phyloP scores from a whole-genome alignment of 1,140 invertebrate species.

The Aphelenchoides besseyi region DNA sequence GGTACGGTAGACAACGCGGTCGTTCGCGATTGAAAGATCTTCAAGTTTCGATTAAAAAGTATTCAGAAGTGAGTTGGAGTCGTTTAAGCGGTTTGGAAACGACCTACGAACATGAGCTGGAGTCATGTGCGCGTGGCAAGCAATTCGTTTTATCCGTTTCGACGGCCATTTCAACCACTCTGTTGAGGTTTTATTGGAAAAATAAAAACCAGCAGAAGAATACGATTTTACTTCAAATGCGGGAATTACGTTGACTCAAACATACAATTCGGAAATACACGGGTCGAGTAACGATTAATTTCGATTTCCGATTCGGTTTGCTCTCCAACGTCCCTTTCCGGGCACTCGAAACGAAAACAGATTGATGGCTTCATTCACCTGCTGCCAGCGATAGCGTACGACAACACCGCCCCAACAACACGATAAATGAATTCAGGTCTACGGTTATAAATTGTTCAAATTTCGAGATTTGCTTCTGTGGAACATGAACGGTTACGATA shows the following conservation, averaged over 20 bases:
- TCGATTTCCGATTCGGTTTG: constrained; percentile 2
- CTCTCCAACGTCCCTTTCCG: too few species aligned
- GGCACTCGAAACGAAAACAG: background rate
- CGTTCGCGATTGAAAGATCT: too few species aligned
- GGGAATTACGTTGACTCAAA: too few species aligned
- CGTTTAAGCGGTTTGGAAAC: constrained; percentile 1
- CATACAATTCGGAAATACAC: background rate
- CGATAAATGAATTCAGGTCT: background rate
- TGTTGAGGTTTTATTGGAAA: background rate
- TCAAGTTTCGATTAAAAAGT: too few species aligned
- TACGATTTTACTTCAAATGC: background rate
- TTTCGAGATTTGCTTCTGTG: background rate
- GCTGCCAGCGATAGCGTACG: background rate
- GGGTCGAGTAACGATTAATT: background rate
- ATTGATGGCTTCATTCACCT: constrained; percentile 3
- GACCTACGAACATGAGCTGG: too few species aligned
- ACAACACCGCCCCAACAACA: background rate
- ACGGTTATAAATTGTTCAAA: background rate
- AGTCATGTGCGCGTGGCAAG: background rate
- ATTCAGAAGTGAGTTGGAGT: too few species aligned
- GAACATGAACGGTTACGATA: background rate
- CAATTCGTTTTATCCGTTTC: constrained; percentile 1
- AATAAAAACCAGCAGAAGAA: constrained; percentile 1
- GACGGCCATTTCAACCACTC: background rate
- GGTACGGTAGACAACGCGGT: too few species aligned